Evolutionary conservation across 2,113 vertebrate genomes (phyloP).

Genomic region (Amphiprion ocellaris): DNA sequence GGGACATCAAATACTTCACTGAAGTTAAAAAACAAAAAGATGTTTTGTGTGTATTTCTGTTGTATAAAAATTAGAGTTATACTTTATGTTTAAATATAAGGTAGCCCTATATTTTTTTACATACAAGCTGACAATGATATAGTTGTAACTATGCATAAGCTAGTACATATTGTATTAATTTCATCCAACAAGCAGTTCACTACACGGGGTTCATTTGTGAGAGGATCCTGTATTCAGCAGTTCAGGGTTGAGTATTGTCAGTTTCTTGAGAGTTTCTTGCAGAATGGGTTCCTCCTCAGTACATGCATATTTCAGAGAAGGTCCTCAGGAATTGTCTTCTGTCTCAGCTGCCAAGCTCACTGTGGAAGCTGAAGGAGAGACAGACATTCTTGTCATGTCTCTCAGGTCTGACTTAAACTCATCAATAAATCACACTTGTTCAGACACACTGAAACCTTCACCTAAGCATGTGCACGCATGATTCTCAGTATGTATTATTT

Average conservation of each 20-base stretch:
- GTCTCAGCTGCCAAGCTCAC: constrained; percentile 41
- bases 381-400: constrained; percentile 74
- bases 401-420: constrained; percentile 52
- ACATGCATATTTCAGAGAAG: constrained; percentile 12
- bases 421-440: constrained; percentile 49
- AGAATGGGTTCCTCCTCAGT: constrained; percentile 9
- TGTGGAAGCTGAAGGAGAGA: constrained; percentile 73
- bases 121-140: constrained; percentile 49
- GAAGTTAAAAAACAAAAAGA: constrained; percentile 48
- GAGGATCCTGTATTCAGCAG: constrained; percentile 2
- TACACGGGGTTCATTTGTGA: constrained; percentile 26
- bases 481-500: constrained; percentile 15
- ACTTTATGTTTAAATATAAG: constrained; percentile 50
- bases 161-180: constrained; percentile 42
- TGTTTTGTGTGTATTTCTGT: constrained; percentile 35
- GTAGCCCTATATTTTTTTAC: constrained; percentile 41
- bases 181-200: constrained; percentile 26
- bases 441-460: constrained; percentile 29
- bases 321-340: constrained; percentile 49
- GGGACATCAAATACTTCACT: constrained; percentile 53
- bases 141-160: constrained; percentile 8
- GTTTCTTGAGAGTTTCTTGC: background rate
- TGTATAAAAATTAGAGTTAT: constrained; percentile 60
- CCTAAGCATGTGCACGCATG: constrained; percentile 34
- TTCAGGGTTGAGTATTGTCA: constrained; percentile 20